These are phyloP conservation scores for Drosophila sulfurigaster DNA, from an alignment of 1,140 invertebrate species.

Conservation along the genomic window DNA sequence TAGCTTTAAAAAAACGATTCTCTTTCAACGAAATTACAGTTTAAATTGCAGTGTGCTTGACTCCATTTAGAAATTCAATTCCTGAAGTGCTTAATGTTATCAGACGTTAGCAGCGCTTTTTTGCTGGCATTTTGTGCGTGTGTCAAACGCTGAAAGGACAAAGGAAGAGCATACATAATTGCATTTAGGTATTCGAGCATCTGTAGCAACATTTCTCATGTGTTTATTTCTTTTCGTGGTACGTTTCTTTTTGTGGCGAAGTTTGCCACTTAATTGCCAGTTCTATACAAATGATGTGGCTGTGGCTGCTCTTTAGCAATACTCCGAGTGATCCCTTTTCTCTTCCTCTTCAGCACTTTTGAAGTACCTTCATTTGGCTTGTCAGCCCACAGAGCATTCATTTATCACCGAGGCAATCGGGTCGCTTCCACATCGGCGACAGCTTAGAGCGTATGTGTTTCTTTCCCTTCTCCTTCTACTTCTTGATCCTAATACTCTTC, in stretches of 20 bases:
- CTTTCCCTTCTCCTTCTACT: too few relatives aligned
- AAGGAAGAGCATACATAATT: conserved; percentile 1
- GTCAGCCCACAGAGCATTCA: conserved; percentile 62
- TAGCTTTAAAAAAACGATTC: not conserved
- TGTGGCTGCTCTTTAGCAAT: conserved; percentile 23
- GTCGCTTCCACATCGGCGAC: conserved; percentile 28
- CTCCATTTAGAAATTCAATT: not conserved
- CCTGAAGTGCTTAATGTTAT: conserved; percentile 5
- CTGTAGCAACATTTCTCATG: conserved; percentile 34
- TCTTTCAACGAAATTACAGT: not conserved
- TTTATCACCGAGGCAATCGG: conserved; percentile 69
- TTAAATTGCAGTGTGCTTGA: not conserved
- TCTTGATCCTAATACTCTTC: not conserved
- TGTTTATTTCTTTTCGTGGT: conserved; percentile 16
- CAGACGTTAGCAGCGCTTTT: not conserved
- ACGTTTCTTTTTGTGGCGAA: not conserved
- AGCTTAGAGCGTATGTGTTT: conserved; percentile 55
- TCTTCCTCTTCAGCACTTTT: conserved; percentile 1
- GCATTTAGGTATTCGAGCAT: conserved; percentile 13
- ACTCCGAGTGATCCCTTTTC: not conserved
- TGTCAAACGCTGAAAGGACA: not conserved
- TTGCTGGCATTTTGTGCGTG: not conserved
- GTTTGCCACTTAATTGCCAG: conserved; percentile 45
- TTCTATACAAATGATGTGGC: conserved; percentile 45
- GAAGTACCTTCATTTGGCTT: conserved; percentile 68